Evolutionary conservation across 2,888 invertebrate species (phyloP), one percentile per base, ranked within the genome.

Genomic region (Netelia melanura): DNA sequence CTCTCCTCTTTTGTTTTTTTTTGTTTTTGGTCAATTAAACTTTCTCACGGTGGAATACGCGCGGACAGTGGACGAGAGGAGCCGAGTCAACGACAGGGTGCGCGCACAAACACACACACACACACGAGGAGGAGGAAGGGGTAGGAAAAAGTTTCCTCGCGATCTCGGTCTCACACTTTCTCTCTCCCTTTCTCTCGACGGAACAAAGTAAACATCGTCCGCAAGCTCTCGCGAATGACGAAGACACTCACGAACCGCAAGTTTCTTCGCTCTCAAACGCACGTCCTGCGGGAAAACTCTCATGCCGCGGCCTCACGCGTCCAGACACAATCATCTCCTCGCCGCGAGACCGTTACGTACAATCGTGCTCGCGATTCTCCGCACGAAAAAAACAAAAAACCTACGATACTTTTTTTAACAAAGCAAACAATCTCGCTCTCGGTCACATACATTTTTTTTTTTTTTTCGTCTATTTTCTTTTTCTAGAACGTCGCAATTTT

Each of bases 21-120:
- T 38, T 38, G 38, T 38, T 38, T 38, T 38, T 38, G 38, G 75
- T 83, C 75, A 80, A 83, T 83, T 80, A 83, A 83, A 83, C 71
- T 78, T 83, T 80, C 62, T 21, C 79, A 54, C 48, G 56, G 44
- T 21, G 23, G 52, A 23, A 44, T 62, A 62, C 61, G 10, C 56
- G 14, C 38, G 52, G 75, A 81, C 62, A 44, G 25, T 52, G 17
- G 17, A 30, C 38, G 21, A 54, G 62, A 64, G 38, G 14, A 8
- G 6, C 2, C 30, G 30, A 56, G 48, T 48, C 14, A 48, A 48
- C 48, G 38, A 38, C 38, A 38, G 38, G 3, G 48, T 14, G 10
- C 48, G 14, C 14, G 2, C 38, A 38, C 30, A 38, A 14, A 48
- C 30, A 38, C 30, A 38, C 6, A 21, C 48, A 48, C 14, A 38